Evolutionary conservation across 2,113 vertebrate genomes (phyloP).

Genomic region (Coregonus clupeaformis): DNA sequence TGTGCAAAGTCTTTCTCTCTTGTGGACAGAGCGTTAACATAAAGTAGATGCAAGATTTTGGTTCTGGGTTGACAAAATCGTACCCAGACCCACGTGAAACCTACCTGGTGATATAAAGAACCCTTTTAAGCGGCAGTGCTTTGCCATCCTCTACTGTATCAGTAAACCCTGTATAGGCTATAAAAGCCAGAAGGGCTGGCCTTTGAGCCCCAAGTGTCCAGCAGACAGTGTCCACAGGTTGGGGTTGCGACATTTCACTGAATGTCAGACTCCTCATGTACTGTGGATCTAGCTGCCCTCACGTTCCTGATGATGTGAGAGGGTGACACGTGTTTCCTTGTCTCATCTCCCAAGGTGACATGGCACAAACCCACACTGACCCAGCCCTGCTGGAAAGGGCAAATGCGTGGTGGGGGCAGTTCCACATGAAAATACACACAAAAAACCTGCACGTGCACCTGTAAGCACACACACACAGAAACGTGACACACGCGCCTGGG

Average conservation of each 20-base stretch:
- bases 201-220: not conserved
- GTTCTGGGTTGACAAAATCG: too few relatives aligned
- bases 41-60: too few relatives aligned
- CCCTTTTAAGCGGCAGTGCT: too few relatives aligned
- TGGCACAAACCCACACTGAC: not conserved
- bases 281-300: not conserved
- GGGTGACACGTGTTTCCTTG: not conserved
- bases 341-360: constrained; percentile 51
- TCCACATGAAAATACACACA: not conserved
- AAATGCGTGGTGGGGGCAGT: constrained; percentile 43
- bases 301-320: not conserved
- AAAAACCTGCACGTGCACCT: not conserved
- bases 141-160: not conserved
- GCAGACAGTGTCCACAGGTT: not conserved
- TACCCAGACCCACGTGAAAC: too few relatives aligned
- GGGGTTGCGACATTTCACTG: not conserved
- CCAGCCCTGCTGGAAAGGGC: constrained; percentile 50
- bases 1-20: too few relatives aligned
- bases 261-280: not conserved
- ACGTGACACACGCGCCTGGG: not conserved
- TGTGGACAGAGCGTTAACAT: too few relatives aligned
- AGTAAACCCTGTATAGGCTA: not conserved
- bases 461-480: not conserved
- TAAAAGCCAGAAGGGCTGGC: not conserved
- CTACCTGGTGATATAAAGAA: too few relatives aligned